These are phyloP conservation scores for Cephus rjabovi DNA, from an alignment of 2,888 invertebrate genomes.

Conservation along the genomic window DNA sequence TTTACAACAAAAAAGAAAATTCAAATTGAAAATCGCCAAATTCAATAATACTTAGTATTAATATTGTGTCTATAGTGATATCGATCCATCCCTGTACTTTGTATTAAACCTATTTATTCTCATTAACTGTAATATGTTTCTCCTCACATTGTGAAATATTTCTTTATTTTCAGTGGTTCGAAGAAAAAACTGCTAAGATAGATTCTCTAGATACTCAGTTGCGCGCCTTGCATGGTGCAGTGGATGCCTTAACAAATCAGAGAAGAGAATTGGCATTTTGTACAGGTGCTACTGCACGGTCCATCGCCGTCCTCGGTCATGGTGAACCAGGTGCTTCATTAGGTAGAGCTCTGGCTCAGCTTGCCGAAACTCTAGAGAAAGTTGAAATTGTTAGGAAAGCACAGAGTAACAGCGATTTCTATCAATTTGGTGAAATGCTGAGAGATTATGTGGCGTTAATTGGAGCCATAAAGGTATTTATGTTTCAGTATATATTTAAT, in stretches of 20 bases:
- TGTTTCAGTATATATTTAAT: neutral
- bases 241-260: conserved; percentile 88
- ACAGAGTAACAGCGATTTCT: conserved; percentile 96
- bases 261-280: conserved; percentile 84
- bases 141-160: too few species aligned
- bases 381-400: conserved; percentile 89
- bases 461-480: conserved; percentile 83
- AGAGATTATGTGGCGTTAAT: conserved; percentile 95
- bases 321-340: conserved; percentile 94
- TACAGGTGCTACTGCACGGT: conserved; percentile 87
- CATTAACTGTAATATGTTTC: too few species aligned
- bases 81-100: too few species aligned
- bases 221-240: conserved; percentile 85
- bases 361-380: conserved; percentile 81
- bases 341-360: conserved; percentile 88
- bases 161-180: conserved; percentile 87
- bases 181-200: conserved; percentile 92
- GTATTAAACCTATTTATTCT: too few species aligned
- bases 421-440: conserved; percentile 91
- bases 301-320: conserved; percentile 89
- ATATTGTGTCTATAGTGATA: too few species aligned
- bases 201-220: conserved; percentile 92
- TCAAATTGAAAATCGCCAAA: too few species aligned
- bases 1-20: too few species aligned
- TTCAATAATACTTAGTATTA: too few species aligned